A percentile compares a stretch with the other conserved stretches of the same genome.
These are phyloP conservation scores for Parasteatoda lunata DNA, from an alignment of 2,888 invertebrate genomes.

Conservation along the genomic window DNA sequence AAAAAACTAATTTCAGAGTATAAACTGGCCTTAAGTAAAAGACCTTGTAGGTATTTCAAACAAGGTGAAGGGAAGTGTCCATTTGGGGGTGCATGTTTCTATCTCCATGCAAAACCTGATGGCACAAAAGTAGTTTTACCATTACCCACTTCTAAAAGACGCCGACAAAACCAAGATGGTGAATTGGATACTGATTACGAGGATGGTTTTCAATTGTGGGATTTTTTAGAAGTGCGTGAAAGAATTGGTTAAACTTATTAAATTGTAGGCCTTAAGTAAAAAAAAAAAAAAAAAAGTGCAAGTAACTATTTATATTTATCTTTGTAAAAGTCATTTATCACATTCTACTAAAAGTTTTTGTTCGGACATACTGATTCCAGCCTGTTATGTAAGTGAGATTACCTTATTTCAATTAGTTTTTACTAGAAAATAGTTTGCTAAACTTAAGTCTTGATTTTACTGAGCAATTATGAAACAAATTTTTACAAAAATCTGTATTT, in stretches of 20 bases:
- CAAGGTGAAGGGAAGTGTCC: conserved; percentile 88
- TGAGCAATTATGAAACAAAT: too few species aligned
- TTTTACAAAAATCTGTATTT: too few species aligned
- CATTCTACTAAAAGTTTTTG: too few species aligned
- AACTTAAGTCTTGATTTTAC: too few species aligned
- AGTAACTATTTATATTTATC: too few species aligned
- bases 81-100: conserved; percentile 91
- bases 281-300: too few species aligned
- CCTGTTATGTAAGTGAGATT: too few species aligned
- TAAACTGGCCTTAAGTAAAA: conserved; percentile 79
- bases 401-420: too few species aligned
- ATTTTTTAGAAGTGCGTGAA: conserved; percentile 81
- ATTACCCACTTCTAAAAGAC: conserved; percentile 79
- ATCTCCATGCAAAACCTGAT: conserved; percentile 85
- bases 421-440: too few species aligned
- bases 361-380: too few species aligned
- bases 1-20: conserved; percentile 84
- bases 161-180: conserved; percentile 78
- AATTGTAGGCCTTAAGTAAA: conserved; percentile 43
- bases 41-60: conserved; percentile 89
- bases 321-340: too few species aligned
- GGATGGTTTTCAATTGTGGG: conserved; percentile 80
- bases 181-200: conserved; percentile 76
- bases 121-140: conserved; percentile 83
- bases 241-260: conserved; percentile 69